phyloP scores from a whole-genome alignment of 2,113 vertebrate genomes.

The Corythaixoides concolor region DNA sequence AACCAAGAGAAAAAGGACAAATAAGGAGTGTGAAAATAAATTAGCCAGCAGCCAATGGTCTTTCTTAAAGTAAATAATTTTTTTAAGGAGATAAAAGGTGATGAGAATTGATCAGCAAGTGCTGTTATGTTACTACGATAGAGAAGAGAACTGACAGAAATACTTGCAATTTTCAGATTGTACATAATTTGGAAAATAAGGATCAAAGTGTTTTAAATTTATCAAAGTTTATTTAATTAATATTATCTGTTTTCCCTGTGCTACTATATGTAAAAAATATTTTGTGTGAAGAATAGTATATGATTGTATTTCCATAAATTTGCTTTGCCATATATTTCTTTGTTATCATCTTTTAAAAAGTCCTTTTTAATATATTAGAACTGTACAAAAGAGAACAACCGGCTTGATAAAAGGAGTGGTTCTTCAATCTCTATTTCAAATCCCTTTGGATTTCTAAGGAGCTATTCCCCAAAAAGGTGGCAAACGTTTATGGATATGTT shows the following conservation, averaged over 20 bases:
- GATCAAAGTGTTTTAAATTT: neutral
- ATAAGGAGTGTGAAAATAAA: neutral
- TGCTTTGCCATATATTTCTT: neutral
- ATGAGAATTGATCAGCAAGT: neutral
- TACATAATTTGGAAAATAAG: neutral
- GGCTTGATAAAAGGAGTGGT: neutral
- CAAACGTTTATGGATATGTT: neutral
- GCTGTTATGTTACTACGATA: neutral
- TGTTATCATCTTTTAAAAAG: neutral
- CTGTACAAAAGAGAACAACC: neutral
- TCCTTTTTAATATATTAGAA: neutral
- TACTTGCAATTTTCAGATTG: neutral
- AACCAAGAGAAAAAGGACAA: neutral
- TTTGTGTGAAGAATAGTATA: neutral
- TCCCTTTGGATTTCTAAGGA: neutral
- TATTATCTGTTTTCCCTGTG: neutral
- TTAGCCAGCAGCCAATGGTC: neutral
- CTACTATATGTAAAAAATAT: neutral
- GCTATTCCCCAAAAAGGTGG: neutral
- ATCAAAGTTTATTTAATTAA: neutral
- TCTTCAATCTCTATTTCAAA: neutral
- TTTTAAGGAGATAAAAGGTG: neutral
- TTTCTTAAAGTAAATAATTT: neutral
- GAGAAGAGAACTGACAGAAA: neutral
- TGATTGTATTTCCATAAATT: neutral